Conservation (phyloP, 2,888 invertebrate species). For the Anorthoa munda region DNA sequence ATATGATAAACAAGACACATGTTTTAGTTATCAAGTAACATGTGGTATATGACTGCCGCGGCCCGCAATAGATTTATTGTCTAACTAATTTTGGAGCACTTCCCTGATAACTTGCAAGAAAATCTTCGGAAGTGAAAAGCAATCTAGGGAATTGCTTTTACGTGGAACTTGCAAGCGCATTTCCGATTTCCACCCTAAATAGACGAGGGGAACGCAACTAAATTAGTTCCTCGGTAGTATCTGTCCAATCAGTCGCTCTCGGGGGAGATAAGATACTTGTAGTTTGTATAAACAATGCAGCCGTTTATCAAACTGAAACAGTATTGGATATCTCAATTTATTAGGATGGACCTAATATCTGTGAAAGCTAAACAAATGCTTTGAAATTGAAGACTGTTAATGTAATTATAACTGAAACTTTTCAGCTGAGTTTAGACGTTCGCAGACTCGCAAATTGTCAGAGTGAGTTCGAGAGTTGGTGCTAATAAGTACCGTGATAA, state of each 20-base stretch:
- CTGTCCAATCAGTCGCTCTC: conserved; percentile 40
- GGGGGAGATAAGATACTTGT: conserved; percentile 49
- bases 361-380: conserved; percentile 33
- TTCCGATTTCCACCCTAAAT: conserved; percentile 61
- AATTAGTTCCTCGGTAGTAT: conserved; percentile 56
- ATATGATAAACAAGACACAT: conserved; percentile 61
- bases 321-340: conserved; percentile 28
- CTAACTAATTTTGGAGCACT: conserved; percentile 45
- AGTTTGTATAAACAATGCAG: conserved; percentile 37
- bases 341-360: conserved; percentile 17
- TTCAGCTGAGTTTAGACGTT: conserved; percentile 16
- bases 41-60: conserved; percentile 47
- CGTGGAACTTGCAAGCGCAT: conserved; percentile 53
- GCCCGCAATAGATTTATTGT: conserved; percentile 45
- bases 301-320: conserved; percentile 38
- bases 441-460: conserved; percentile 29
- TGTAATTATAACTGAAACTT: conserved; percentile 33
- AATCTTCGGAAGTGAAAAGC: conserved; percentile 51
- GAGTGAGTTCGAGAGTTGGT: conserved; percentile 5
- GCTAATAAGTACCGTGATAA: conserved; percentile 19
- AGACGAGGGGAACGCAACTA: conserved; percentile 49
- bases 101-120: conserved; percentile 41
- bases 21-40: conserved; percentile 61
- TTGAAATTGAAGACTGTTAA: conserved; percentile 38
- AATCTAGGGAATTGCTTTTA: conserved; percentile 57